These are phyloP conservation scores for Theristicus caerulescens DNA, from an alignment of 2,113 vertebrate genomes.

Conservation along the genomic window DNA sequence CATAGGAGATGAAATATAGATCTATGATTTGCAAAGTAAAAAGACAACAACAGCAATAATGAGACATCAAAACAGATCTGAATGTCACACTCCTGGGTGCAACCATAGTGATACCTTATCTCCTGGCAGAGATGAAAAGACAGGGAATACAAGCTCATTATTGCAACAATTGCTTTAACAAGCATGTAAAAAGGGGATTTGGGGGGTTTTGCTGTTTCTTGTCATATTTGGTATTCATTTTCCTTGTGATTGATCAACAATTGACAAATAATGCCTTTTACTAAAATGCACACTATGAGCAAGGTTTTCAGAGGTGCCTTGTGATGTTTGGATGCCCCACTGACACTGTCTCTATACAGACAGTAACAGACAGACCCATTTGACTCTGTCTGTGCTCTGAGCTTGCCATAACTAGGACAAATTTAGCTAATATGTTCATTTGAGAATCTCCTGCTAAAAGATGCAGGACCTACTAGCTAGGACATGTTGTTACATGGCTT, in stretches of 20 bases:
- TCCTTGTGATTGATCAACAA: neutral
- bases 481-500: neutral
- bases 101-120: neutral
- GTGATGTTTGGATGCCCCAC: neutral
- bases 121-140: constrained; percentile 28
- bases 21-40: constrained; percentile 8
- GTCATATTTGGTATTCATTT: neutral
- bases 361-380: neutral
- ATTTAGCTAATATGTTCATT: neutral
- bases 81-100: constrained; percentile 16
- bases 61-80: constrained; percentile 16
- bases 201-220: neutral
- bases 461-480: neutral
- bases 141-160: neutral
- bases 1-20: neutral
- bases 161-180: constrained; percentile 14
- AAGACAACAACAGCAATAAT: constrained; percentile 36
- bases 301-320: neutral
- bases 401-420: neutral
- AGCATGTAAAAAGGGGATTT: neutral
- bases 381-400: neutral
- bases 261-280: neutral
- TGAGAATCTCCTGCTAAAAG: neutral
- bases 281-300: neutral
- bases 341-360: neutral